Conservation (phyloP, 2,797 vertebrate genomes). For the Siniperca undulata region DNA sequence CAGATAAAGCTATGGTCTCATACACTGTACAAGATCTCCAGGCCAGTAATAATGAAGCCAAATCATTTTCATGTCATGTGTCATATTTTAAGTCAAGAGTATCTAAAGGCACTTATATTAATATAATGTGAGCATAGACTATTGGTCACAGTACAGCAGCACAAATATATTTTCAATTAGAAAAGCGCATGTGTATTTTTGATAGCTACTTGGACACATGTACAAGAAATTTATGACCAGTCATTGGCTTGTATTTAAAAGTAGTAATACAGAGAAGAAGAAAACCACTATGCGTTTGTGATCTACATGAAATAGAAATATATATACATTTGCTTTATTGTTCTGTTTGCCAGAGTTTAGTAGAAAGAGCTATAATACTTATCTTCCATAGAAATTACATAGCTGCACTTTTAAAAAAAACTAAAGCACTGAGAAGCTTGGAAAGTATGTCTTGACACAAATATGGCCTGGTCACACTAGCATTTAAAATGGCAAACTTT, state of each 20-base stretch:
- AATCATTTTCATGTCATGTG: slow-evolving; percentile 34
- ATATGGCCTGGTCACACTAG: background rate
- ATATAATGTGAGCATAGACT: slow-evolving; percentile 9
- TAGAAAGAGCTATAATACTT: slow-evolving; percentile 15
- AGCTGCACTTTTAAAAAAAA: slow-evolving; percentile 52
- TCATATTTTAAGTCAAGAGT: slow-evolving; percentile 40
- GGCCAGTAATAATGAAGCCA: slow-evolving; percentile 33
- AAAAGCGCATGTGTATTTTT: slow-evolving; percentile 59
- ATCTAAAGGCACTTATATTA: slow-evolving; percentile 23
- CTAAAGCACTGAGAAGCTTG: slow-evolving; percentile 13
- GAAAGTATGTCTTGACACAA: background rate
- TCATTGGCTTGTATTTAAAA: slow-evolving; percentile 40
- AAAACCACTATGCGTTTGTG: background rate
- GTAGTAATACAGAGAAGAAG: slow-evolving; percentile 6
- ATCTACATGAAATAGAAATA: background rate
- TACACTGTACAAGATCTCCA: slow-evolving; percentile 9
- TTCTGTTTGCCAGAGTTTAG: slow-evolving; percentile 5
- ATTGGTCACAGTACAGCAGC: slow-evolving; percentile 40
- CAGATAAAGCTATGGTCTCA: slow-evolving; percentile 34
- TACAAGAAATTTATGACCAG: slow-evolving; percentile 14
- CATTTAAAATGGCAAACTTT: background rate
- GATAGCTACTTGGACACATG: slow-evolving; percentile 31
- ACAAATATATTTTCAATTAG: slow-evolving; percentile 55
- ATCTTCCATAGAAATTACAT: slow-evolving; percentile 5
- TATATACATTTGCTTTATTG: background rate